Evolutionary conservation across 1,140 invertebrate species (phyloP), one percentile per base, ranked within the genome.

Genomic region (Drosophila pectinifera): DNA sequence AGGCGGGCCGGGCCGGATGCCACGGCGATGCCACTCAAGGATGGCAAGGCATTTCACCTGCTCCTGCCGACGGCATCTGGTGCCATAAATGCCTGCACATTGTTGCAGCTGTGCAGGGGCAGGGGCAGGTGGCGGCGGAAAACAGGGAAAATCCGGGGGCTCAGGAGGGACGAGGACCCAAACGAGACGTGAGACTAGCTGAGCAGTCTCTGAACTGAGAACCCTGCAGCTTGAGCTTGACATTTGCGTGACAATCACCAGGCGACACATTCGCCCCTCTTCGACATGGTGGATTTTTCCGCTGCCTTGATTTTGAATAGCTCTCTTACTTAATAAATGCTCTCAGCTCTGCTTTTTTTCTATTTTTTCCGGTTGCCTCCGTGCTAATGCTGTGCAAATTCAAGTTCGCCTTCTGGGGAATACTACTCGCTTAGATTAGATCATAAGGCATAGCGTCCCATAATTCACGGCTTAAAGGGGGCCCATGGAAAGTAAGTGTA

Each of bases 271-370:
- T 80, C 51, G 22, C 18, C 43, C 54, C 53, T 43, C 24, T 31
- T 4, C n/a, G 39, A 20, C 28, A n/a, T 18, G 34, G 31, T 67
- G 46, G 49, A 75, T 75, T 81, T 86, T 78, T 82, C 78, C 85
- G 78, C 82, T 76, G 70, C 83, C 76, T 79, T 86, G 83, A 88
- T 86, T 88, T 70, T 83, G 83, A 86, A 83, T 83, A 69, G 79
- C 83, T 73, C 83, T 79, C 83, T 86, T 88, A 86, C 78, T 81
- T 85, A 85, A 86, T 85, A 85, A 81, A 86, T 63, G 78, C 73
- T 56, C 24, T 51, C n/a, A 69, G 72, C 55, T 42, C 42, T 42
- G 49, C 22, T 20, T 39, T 54, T 38, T 14, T 48, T 55, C 10
- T 42, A 6, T 31, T 20, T 10, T 28, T 38, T 43, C 41, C 26